phyloP scores from a whole-genome alignment of 1,140 invertebrate genomes.

The Rhyacophila brunnea region DNA sequence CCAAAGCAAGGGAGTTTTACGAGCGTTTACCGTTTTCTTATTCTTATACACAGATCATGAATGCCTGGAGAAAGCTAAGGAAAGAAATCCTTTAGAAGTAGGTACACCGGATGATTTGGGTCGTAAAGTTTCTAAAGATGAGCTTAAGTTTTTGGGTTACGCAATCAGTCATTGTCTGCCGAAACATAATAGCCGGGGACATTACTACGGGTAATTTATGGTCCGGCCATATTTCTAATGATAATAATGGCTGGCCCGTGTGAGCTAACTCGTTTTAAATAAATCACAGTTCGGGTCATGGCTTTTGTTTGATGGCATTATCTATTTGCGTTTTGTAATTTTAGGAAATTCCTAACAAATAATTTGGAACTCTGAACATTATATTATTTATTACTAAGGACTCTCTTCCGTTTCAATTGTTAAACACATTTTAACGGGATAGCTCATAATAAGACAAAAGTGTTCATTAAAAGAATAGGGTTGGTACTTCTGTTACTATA shows the following conservation, averaged over 20 bases:
- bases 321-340: too few relatives aligned
- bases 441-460: too few relatives aligned
- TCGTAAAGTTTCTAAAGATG: constrained; percentile 7
- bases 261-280: constrained; percentile 13
- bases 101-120: constrained; percentile 7
- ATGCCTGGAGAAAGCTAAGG: constrained; percentile 4
- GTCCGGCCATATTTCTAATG: constrained; percentile 5
- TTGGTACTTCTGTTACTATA: too few relatives aligned
- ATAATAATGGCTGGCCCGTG: constrained; percentile 4
- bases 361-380: too few relatives aligned
- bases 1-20: constrained; percentile 13
- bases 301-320: too few relatives aligned
- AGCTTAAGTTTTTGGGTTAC: constrained; percentile 2
- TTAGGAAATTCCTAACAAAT: too few relatives aligned
- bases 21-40: constrained; percentile 13
- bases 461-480: too few relatives aligned
- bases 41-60: constrained; percentile 2
- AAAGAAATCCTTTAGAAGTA: constrained; percentile 2
- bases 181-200: background rate
- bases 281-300: constrained; percentile 6
- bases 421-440: too few relatives aligned
- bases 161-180: constrained; percentile 18
- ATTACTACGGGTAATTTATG: constrained; percentile 15
- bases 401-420: too few relatives aligned
- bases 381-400: too few relatives aligned